phyloP scores from a whole-genome alignment of 2,888 invertebrate genomes.

The Aricia artaxerxes region DNA sequence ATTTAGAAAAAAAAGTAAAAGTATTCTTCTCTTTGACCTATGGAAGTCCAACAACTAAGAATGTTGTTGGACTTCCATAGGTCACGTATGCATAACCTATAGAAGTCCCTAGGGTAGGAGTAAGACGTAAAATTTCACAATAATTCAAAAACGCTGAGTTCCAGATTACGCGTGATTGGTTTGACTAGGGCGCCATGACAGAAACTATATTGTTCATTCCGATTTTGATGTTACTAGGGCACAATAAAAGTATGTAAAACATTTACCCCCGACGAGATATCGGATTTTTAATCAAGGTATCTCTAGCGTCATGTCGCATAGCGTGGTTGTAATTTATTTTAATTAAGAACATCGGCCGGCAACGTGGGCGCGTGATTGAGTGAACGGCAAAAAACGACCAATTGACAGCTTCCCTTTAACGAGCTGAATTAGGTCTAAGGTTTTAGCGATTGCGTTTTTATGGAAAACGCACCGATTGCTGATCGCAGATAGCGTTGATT shows the following conservation, averaged over 20 bases:
- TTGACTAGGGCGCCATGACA: too few relatives aligned
- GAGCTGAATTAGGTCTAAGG: conserved; percentile 41
- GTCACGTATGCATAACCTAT: too few relatives aligned
- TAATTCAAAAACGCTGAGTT: too few relatives aligned
- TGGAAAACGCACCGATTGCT: conserved; percentile 25
- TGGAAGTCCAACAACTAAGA: too few relatives aligned
- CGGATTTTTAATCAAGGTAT: conserved; percentile 48
- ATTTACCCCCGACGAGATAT: conserved; percentile 15
- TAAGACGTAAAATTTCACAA: too few relatives aligned
- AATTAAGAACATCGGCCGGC: conserved; percentile 51
- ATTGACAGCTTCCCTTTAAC: conserved; percentile 46
- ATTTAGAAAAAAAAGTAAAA: too few relatives aligned
- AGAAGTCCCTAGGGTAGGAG: too few relatives aligned
- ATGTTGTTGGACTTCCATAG: too few relatives aligned
- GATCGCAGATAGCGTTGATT: conserved; percentile 29
- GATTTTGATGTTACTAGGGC: too few relatives aligned
- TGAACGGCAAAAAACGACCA: conserved; percentile 50
- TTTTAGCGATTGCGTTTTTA: conserved; percentile 32
- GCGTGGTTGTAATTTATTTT: conserved; percentile 57
- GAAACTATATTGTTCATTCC: too few relatives aligned
- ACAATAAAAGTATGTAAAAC: neutral
- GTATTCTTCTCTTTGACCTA: too few relatives aligned
- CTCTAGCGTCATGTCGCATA: conserved; percentile 48
- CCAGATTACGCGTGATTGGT: too few relatives aligned
- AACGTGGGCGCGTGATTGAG: conserved; percentile 55